Base-by-base conservation (phyloP, 2,888 invertebrate species). In the Limenitis camilla region DNA sequence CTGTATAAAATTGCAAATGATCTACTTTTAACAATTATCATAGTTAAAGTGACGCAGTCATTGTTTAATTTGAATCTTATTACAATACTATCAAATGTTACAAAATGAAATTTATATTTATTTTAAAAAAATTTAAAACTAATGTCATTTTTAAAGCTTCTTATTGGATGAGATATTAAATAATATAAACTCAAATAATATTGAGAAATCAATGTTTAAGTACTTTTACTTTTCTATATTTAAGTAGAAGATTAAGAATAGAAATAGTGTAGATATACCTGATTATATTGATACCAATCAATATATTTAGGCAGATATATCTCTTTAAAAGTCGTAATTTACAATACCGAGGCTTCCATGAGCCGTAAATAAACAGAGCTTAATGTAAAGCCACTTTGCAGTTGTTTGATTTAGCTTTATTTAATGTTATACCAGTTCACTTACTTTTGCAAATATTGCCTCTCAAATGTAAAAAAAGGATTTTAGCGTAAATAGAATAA, bases 341-440 rank as follows among this genome's bases (percentile, higher is more conserved):
- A 82, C 75, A 76, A 74, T 71, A 68, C 58, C 65, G 62, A 69
- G 66, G 69, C 65, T 68, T 68, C 71, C 68, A 72, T 74, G 66
- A 66, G 67, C 66, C 67, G 71, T 80, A 78, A 80, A 78, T 79
- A 81, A 76, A 73, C 70, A 72, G 67, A 68, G 72, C 72, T 77
- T 74, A 76, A 75, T 72, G 72, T 53, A 68, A 71, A 72, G 68
- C 69, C 72, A 72, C 70, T 72, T 71, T 63, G 66, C 57, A 57
- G 62, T 63, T 68, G 68, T 74, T 74, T 74, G 68, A 72, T 73
- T 75, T 71, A 63, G 66, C 65, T 72, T 71, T 69, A 53, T 52
- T 58, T 55, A 56, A 43, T 30, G 32, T 29, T 32, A 8, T 39
- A 27, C 39, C 31, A n/a, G 32, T 27, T 39, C 19, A 19, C 19